Base-by-base conservation (phyloP, 2,888 invertebrate species). In the Lysandra bellargus region DNA sequence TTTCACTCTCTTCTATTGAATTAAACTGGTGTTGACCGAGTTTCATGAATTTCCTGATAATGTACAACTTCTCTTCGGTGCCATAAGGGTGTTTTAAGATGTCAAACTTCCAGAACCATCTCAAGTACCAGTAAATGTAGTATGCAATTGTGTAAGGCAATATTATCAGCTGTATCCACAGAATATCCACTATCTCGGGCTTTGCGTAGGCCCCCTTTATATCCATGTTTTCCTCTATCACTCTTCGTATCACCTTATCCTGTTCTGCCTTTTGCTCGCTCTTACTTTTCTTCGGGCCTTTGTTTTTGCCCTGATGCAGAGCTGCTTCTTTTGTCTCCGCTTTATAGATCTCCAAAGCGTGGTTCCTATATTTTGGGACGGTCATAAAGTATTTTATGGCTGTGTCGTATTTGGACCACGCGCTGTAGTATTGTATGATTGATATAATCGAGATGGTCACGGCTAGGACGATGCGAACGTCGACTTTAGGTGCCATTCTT, bases 151-250 rank as follows among this genome's bases (percentile, higher is more conserved):
- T 97, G 86, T 97, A 97, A 0, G 99, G 99, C 37, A 96, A 95
- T 37, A 98, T 95, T 57, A 98, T 91, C 33, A 98, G 87, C 90
- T 98, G 98, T 78, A 98, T 94, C 97, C 98, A 98, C 7, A 99
- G 91, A 9, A 98, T 96, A 89, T 98, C 97, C 78, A 92, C 87
- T 33, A 97, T 89, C 78, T 96, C 96, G 0, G 98, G 98, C 87
- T 98, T 98, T 0, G 98, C 97, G 90, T 98, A 98, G 0, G 98
- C 98, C 30, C 99, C 99, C 87, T 98, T 96, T 76, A 99, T 98
- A 86, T 98, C 98, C 97, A 99, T 98, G 87, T 98, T 98, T 83
- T 98, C 97, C 90, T 97, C 98, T 80, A 99, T 97, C 2, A 99
- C 96, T 87, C 96, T 95, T 82, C 97, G 95, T 79, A 99, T 97